phyloP scores from a whole-genome alignment of 2,797 vertebrate species.

The Triplophysa yarkandensis region DNA sequence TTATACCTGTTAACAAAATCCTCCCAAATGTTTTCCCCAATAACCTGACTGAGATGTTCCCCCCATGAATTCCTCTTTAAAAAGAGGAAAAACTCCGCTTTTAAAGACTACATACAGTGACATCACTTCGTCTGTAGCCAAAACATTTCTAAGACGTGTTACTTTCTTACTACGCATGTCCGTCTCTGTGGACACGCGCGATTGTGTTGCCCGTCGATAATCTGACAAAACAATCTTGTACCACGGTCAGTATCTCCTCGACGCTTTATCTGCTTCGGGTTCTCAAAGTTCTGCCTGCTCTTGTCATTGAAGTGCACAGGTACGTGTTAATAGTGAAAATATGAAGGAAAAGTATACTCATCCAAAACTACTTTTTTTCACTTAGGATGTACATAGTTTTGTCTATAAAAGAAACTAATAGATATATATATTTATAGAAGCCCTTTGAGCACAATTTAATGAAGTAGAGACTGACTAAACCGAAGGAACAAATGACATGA shows the following conservation, averaged over 20 bases:
- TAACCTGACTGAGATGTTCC: conserved; percentile 24
- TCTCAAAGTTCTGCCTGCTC: conserved; percentile 25
- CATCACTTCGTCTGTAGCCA: conserved; percentile 1
- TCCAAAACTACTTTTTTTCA: conserved; percentile 32
- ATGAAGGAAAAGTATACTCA: conserved; percentile 75
- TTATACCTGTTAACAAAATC: conserved; percentile 68
- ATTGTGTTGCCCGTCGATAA: not conserved
- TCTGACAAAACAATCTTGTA: conserved; percentile 10
- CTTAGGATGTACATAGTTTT: conserved; percentile 62
- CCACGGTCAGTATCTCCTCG: conserved; percentile 38
- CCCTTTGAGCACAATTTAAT: conserved; percentile 48
- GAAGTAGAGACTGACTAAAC: conserved; percentile 39
- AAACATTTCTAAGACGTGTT: conserved; percentile 7
- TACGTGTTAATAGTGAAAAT: conserved; percentile 54
- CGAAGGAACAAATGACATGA: conserved; percentile 58
- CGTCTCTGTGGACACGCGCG: not conserved
- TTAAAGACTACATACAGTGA: not conserved
- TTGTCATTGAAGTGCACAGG: conserved; percentile 27
- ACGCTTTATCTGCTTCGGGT: not conserved
- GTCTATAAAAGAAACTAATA: conserved; percentile 48
- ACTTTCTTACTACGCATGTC: not conserved
- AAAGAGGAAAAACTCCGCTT: no score
- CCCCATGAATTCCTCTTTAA: not conserved
- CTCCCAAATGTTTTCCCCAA: conserved; percentile 10
- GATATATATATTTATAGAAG: conserved; percentile 62